Conservation (phyloP, 2,888 invertebrate species). For the Drosophila kokeensis region DNA sequence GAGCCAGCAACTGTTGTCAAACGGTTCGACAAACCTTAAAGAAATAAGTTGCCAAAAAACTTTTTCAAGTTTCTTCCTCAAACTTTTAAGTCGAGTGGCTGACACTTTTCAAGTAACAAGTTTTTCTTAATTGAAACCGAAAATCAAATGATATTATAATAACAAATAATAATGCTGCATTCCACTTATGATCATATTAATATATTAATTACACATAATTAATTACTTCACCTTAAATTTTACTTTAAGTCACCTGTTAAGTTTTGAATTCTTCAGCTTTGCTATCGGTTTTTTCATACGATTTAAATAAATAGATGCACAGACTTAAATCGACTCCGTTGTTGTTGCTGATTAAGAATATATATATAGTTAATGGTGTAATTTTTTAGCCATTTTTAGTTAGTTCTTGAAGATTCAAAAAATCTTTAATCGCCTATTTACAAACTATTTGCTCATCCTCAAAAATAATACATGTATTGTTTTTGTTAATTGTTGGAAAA, state of each 20-base stretch:
- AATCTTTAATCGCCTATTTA: background rate
- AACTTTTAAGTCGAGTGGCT: background rate
- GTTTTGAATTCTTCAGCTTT: background rate
- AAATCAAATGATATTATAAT: background rate
- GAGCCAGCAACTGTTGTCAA: constrained; percentile 6
- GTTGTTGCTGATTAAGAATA: background rate
- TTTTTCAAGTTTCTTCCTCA: background rate
- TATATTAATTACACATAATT: background rate
- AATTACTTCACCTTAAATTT: too few species aligned
- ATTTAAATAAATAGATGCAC: background rate
- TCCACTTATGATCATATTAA: background rate
- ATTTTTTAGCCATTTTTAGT: too few species aligned
- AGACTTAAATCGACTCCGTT: background rate
- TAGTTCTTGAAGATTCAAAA: too few species aligned
- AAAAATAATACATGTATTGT: background rate
- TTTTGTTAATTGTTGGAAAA: background rate
- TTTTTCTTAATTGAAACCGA: too few species aligned
- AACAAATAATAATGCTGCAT: background rate
- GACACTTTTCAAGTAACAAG: too few species aligned
- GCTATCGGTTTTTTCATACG: accelerated
- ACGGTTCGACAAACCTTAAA: constrained; percentile 6
- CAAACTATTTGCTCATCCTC: background rate
- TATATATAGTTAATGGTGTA: background rate
- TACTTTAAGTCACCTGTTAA: too few species aligned
- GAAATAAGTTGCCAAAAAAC: background rate